Evolutionary conservation across 1,140 invertebrate species (phyloP).

Genomic region (Drosophila simulans): DNA sequence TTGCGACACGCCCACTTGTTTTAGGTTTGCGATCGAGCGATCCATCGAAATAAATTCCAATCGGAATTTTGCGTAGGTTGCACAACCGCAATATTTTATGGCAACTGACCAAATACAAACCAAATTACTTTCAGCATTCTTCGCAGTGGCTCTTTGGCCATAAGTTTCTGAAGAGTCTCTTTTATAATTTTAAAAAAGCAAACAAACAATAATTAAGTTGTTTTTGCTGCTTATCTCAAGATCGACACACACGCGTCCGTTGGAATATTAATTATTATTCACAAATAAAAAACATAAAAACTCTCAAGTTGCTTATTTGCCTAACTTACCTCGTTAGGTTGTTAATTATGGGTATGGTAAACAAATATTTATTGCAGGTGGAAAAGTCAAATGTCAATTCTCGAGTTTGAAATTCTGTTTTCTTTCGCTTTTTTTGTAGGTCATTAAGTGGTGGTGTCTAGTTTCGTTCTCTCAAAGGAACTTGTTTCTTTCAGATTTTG

Average conservation of each 20-base stretch:
- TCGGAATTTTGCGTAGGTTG: conserved; percentile 63
- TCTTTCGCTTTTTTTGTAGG: conserved; percentile 55
- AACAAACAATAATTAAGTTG: conserved; percentile 72
- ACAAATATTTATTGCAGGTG: conserved; percentile 30
- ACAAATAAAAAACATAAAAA: conserved; percentile 34
- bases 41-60: conserved; percentile 34
- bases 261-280: conserved; percentile 59
- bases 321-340: conserved; percentile 45
- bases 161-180: conserved; percentile 55
- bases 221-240: conserved; percentile 40
- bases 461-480: conserved; percentile 47
- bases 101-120: conserved; percentile 64
- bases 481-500: conserved; percentile 41
- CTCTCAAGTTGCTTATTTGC: conserved; percentile 42
- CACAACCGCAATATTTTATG: conserved; percentile 65
- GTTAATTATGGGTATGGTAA: conserved; percentile 61
- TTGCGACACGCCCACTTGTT: conserved; percentile 51
- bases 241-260: conserved; percentile 52
- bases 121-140: conserved; percentile 68
- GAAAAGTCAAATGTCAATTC: conserved; percentile 65
- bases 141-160: conserved; percentile 57
- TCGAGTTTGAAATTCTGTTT: conserved; percentile 16
- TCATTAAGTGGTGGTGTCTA: conserved; percentile 58
- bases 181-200: conserved; percentile 57
- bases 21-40: conserved; percentile 11